Conservation (phyloP, 1,140 invertebrate genomes). For the Bathynomus jamesi region DNA sequence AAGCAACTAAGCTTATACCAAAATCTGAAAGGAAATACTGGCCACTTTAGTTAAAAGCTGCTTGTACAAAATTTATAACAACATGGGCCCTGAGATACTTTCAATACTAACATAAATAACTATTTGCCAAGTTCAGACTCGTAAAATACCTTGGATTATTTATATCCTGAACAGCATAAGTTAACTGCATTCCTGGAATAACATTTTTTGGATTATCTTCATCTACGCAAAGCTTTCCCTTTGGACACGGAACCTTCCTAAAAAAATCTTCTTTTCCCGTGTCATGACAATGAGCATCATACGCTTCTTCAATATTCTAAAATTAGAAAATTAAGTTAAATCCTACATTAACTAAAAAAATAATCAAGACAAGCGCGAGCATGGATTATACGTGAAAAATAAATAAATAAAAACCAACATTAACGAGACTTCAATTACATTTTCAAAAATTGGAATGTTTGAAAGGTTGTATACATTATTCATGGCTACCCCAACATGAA, state of each 20-base stretch:
- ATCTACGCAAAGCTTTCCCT: constrained; percentile 68
- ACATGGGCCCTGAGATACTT: no score
- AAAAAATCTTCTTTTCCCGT: constrained; percentile 73
- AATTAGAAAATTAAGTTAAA: constrained; percentile 48
- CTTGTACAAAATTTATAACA: no score
- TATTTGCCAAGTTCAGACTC: no score
- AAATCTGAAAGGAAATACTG: constrained; percentile 1
- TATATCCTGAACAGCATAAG: constrained; percentile 80
- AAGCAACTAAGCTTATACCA: constrained; percentile 17
- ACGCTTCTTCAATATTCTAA: constrained; percentile 70
- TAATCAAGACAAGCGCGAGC: background rate
- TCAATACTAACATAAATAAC: no score
- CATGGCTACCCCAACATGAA: no score
- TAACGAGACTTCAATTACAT: background rate
- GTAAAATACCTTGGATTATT: constrained; percentile 83
- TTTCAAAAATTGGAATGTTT: background rate
- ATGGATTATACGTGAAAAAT: background rate
- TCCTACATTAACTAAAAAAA: background rate
- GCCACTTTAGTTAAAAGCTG: background rate
- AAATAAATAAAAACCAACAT: background rate
- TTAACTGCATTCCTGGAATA: constrained; percentile 80
- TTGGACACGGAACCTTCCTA: constrained; percentile 74
- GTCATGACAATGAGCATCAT: constrained; percentile 71
- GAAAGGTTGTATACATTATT: background rate
- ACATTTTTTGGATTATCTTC: constrained; percentile 79